A percentile compares a stretch with the other conserved stretches of the same genome.
phyloP scores from a whole-genome alignment of 2,888 invertebrate species.

The Nemoura dubitans region DNA sequence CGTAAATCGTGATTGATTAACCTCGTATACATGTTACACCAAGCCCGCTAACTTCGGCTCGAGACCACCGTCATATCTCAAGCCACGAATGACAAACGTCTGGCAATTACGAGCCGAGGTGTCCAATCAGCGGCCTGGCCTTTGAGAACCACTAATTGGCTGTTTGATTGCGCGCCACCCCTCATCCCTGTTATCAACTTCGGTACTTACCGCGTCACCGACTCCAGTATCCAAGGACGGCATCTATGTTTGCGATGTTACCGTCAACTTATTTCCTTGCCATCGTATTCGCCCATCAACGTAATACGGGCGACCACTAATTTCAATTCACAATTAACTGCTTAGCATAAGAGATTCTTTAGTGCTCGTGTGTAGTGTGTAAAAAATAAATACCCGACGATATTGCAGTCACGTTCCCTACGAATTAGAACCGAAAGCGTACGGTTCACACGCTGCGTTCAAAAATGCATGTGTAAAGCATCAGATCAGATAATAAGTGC shows the following conservation, averaged over 20 bases:
- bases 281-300: neutral
- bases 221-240: too few relatives aligned
- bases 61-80: neutral
- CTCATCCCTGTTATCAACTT: too few relatives aligned
- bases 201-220: too few relatives aligned
- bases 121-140: too few relatives aligned
- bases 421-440: neutral
- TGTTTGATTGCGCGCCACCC: too few relatives aligned
- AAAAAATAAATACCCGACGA: neutral
- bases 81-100: neutral
- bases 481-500: too few relatives aligned
- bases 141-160: too few relatives aligned
- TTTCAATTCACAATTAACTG: neutral
- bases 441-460: too few relatives aligned
- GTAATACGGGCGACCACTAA: neutral
- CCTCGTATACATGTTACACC: neutral
- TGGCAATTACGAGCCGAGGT: neutral
- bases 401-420: neutral
- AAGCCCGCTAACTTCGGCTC: neutral
- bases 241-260: too few relatives aligned
- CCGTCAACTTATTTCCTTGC: too few relatives aligned
- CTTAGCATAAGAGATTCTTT: neutral
- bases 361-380: neutral
- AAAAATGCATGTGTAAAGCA: too few relatives aligned
- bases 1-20: neutral